Conservation (phyloP, 2,888 invertebrate genomes). For the Drosophila neutralis region DNA sequence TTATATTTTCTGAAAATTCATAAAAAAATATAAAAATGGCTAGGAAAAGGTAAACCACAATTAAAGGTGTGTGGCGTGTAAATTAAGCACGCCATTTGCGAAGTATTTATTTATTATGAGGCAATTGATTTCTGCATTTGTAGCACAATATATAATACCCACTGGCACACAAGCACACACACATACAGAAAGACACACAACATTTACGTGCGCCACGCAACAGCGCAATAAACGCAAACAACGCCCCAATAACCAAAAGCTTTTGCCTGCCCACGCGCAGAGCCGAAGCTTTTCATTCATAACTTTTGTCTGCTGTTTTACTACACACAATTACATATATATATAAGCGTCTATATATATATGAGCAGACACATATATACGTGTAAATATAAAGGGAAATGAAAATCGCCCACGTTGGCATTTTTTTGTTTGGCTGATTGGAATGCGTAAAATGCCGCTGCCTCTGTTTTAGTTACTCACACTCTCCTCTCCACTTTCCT, state of each 20-base stretch:
- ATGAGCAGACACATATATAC: slow-evolving; percentile 9
- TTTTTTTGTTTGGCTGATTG: slow-evolving; percentile 62
- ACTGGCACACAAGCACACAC: background rate
- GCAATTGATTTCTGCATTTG: slow-evolving; percentile 10
- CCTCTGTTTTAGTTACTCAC: slow-evolving; percentile 27
- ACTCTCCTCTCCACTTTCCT: background rate
- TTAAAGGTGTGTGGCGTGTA: no score
- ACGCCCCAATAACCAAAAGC: slow-evolving; percentile 36
- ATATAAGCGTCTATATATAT: slow-evolving; percentile 5
- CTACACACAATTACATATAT: slow-evolving; percentile 37
- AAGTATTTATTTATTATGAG: slow-evolving; percentile 22
- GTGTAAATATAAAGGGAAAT: slow-evolving; percentile 50
- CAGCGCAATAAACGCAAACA: slow-evolving; percentile 28
- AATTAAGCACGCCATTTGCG: background rate
- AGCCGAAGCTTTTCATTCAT: slow-evolving; percentile 72
- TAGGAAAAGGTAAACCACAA: background rate
- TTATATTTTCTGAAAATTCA: background rate
- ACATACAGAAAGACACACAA: no score
- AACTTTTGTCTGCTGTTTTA: slow-evolving; percentile 54
- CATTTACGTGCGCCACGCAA: background rate
- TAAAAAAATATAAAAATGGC: background rate
- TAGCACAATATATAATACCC: slow-evolving; percentile 5
- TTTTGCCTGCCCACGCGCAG: slow-evolving; percentile 36
- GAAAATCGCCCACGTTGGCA: slow-evolving; percentile 65
- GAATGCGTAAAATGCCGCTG: slow-evolving; percentile 75